These are phyloP conservation scores for Anastrepha ludens DNA, from an alignment of 1,140 invertebrate genomes.

Conservation along the genomic window DNA sequence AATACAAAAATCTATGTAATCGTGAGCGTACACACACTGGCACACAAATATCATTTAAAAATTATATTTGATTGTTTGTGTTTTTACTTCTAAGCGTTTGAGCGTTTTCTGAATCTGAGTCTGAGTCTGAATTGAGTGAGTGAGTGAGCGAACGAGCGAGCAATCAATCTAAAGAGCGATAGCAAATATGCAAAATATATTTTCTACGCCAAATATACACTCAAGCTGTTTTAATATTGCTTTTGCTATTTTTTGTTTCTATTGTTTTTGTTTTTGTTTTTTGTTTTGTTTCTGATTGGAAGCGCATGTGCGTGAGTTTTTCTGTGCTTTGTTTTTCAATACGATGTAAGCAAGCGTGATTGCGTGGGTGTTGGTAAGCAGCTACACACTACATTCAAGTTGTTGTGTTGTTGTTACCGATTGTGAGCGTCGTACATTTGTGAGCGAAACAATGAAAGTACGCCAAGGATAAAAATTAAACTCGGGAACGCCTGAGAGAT, in stretches of 20 bases:
- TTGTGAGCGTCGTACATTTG: slow-evolving; percentile 1
- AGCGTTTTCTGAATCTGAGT: not conserved
- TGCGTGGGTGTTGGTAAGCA: slow-evolving; percentile 16
- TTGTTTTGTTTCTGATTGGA: not conserved
- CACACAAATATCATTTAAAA: slow-evolving; percentile 3
- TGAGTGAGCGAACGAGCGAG: not conserved
- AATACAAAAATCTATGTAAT: not conserved
- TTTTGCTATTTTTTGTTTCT: not conserved
- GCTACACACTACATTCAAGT: slow-evolving; percentile 10
- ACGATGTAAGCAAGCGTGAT: slow-evolving; percentile 25
- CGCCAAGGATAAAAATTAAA: not conserved
- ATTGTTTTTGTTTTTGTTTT: not conserved
- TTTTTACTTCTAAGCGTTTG: not conserved
- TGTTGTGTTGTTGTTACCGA: slow-evolving; percentile 33
- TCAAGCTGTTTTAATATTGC: not conserved
- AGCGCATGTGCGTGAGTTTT: slow-evolving; percentile 24
- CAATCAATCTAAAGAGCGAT: not conserved
- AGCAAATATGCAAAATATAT: slow-evolving; percentile 22
- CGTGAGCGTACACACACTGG: not conserved
- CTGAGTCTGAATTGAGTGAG: not conserved
- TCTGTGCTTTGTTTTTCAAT: not conserved
- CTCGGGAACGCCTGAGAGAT: not conserved
- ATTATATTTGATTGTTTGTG: not conserved
- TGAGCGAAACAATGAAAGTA: slow-evolving; percentile 10
- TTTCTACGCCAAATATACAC: slow-evolving; percentile 27